These are phyloP conservation scores for Arrhopalites spinosus DNA, from an alignment of 2,888 invertebrate genomes.

Conservation along the genomic window DNA sequence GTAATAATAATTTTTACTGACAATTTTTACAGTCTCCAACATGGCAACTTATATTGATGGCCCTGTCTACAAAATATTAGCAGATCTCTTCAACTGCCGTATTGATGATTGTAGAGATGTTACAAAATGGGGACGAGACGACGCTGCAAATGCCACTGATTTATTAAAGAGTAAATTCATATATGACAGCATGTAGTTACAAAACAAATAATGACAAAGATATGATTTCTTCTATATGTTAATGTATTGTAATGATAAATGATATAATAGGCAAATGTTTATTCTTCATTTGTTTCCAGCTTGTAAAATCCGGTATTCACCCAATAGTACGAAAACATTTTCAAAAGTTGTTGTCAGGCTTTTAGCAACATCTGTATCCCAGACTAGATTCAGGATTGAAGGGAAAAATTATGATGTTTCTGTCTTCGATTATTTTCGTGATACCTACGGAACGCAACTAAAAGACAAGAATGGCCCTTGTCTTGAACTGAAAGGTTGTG, in stretches of 20 bases:
- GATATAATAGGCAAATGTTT: no score
- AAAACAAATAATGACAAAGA: no score
- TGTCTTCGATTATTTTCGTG: slow-evolving; percentile 23
- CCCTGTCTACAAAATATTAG: slow-evolving; percentile 12
- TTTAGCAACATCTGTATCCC: slow-evolving; percentile 7
- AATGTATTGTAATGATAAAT: no score
- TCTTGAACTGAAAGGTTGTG: slow-evolving; percentile 28
- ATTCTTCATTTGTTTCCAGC: slow-evolving; percentile 9
- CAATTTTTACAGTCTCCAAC: slow-evolving; percentile 16
- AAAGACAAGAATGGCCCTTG: slow-evolving; percentile 22
- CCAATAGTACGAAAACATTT: slow-evolving; percentile 5
- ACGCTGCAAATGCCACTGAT: slow-evolving; percentile 2
- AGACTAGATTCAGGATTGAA: slow-evolving; percentile 13
- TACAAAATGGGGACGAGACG: slow-evolving; percentile 5
- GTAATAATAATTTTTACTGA: background rate
- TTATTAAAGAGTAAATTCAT: slow-evolving; percentile 1
- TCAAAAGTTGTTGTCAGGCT: slow-evolving; percentile 28
- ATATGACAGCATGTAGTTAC: no score
- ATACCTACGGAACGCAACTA: background rate
- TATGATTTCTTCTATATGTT: no score
- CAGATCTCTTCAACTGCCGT: slow-evolving; percentile 6
- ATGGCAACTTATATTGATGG: slow-evolving; percentile 24
- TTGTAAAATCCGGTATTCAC: slow-evolving; percentile 24
- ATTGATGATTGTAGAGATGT: slow-evolving; percentile 1
- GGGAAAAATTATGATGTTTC: slow-evolving; percentile 16